Evolutionary conservation across 2,113 vertebrate species (phyloP).

Genomic region (Symphodus melops): DNA sequence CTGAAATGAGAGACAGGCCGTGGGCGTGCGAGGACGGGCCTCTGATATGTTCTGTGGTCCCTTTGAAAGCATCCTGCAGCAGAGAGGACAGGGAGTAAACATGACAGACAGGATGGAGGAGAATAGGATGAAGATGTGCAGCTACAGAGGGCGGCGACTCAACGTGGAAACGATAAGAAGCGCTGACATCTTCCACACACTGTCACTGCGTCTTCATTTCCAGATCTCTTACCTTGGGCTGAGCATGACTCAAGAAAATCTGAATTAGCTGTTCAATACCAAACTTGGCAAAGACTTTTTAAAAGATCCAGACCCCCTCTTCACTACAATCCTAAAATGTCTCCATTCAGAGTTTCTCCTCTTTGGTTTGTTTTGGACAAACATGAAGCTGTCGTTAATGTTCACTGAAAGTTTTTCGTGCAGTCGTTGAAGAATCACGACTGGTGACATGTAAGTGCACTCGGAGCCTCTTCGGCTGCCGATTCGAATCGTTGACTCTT

Average conservation of each 20-base stretch:
- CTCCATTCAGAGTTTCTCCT: no score
- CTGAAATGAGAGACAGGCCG: slow-evolving; percentile 77
- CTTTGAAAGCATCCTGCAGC: slow-evolving; percentile 78
- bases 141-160: slow-evolving; percentile 60
- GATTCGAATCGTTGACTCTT: background rate
- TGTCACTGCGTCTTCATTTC: slow-evolving; percentile 22
- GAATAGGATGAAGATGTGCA: slow-evolving; percentile 65
- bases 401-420: no score
- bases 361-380: no score
- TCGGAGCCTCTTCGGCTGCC: background rate
- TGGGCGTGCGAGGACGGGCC: slow-evolving; percentile 60
- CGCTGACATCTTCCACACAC: background rate
- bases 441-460: background rate
- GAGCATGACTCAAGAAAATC: background rate
- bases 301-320: no score
- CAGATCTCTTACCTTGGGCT: background rate
- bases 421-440: no score
- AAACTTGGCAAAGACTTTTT: no score
- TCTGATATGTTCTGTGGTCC: slow-evolving; percentile 80
- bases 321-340: no score
- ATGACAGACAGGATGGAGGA: slow-evolving; percentile 61
- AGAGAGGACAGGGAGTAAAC: slow-evolving; percentile 57
- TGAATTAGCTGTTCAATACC: background rate
- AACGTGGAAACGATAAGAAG: slow-evolving; percentile 59
- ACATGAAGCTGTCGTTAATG: no score